Evolutionary conservation across 2,113 vertebrate genomes (phyloP).

Genomic region (Petroica traversi): DNA sequence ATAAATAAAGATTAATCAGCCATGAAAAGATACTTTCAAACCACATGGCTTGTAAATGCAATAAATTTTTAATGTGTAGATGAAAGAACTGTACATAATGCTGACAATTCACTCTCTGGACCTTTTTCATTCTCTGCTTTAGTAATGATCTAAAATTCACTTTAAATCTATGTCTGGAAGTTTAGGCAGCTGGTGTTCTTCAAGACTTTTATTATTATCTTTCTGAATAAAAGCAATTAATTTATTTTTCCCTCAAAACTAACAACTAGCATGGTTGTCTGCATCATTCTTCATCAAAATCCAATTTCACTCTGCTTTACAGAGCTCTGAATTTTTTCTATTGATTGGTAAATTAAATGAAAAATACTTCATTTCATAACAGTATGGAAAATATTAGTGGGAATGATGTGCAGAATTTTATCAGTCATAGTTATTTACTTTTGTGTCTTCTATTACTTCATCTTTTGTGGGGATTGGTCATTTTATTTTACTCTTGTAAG

Average conservation of each 20-base stretch:
- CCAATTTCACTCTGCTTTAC: not conserved
- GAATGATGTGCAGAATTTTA: not conserved
- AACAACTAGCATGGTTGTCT: not conserved
- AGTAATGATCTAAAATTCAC: not conserved
- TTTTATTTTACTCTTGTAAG: not conserved
- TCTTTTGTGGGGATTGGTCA: not conserved
- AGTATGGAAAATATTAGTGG: not conserved
- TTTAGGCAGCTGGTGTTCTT: not conserved
- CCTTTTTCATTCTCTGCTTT: not conserved
- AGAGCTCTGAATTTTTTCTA: not conserved
- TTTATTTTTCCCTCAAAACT: not conserved
- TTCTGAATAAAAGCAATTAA: not conserved
- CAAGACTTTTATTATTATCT: not conserved
- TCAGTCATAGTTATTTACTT: not conserved
- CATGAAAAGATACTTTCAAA: conserved; percentile 24
- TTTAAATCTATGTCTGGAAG: not conserved
- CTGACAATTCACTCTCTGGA: conserved; percentile 10
- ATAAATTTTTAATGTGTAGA: conserved; percentile 25
- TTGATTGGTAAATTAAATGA: not conserved
- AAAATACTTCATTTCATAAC: not conserved
- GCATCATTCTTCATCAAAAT: not conserved
- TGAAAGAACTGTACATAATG: not conserved
- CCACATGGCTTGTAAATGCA: not conserved
- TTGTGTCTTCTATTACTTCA: not conserved
- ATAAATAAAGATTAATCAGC: conserved; percentile 47